Percentiles rank a stretch among this genome's conserved stretches.
Evolutionary conservation across 2,113 vertebrate genomes (phyloP).

Genomic region (Emberiza fucata): DNA sequence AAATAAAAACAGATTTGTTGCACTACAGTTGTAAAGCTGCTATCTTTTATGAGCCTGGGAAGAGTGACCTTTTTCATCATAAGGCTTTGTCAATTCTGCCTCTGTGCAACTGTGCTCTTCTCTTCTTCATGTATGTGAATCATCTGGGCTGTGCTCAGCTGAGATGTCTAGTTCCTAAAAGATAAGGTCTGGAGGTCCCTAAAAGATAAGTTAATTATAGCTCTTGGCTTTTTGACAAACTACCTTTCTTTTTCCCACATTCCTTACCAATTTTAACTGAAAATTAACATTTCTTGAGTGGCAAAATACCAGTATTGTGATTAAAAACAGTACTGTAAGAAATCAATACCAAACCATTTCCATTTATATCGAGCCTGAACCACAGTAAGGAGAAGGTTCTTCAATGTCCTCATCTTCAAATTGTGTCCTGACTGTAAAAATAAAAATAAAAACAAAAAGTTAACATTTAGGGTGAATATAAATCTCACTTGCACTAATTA

Average conservation of each 20-base stretch:
- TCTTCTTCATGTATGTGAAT: background rate
- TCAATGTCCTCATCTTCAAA: background rate
- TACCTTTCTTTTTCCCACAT: background rate
- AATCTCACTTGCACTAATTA: background rate
- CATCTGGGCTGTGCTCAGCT: background rate
- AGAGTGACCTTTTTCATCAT: background rate
- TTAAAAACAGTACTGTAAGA: background rate
- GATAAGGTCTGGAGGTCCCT: background rate
- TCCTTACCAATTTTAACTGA: background rate
- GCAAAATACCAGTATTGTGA: background rate
- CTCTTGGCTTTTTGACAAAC: background rate
- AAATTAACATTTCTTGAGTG: background rate
- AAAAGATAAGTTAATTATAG: background rate
- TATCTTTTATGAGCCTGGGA: constrained; percentile 8
- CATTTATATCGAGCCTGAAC: background rate
- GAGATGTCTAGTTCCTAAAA: background rate
- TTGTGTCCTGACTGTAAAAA: background rate
- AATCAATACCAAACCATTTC: background rate
- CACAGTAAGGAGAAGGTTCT: background rate
- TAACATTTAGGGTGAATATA: background rate
- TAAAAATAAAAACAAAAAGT: background rate
- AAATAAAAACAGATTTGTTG: constrained; percentile 27
- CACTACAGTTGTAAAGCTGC: constrained; percentile 14
- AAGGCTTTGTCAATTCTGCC: background rate
- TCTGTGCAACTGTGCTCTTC: background rate